Conservation (phyloP, 2,888 invertebrate species). For the Biston stratarius region DNA sequence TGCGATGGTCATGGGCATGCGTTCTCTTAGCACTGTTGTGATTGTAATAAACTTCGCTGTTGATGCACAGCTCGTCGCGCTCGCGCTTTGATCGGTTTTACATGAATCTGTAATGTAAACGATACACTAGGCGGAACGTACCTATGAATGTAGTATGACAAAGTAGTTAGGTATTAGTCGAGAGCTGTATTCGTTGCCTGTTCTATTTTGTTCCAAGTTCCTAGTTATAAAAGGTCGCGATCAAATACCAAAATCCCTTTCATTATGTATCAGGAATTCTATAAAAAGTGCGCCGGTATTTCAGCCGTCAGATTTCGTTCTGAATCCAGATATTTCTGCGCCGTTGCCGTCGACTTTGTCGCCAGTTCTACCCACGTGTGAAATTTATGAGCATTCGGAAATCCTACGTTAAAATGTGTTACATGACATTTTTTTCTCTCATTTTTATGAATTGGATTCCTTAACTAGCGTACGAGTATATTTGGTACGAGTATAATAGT, state of each 20-base stretch:
- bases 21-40: too few relatives aligned
- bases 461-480: too few relatives aligned
- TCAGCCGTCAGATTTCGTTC: constrained; percentile 47
- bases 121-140: too few relatives aligned
- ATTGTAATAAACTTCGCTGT: too few relatives aligned
- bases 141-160: neutral
- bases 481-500: too few relatives aligned
- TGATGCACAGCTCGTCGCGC: too few relatives aligned
- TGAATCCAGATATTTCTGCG: constrained; percentile 50
- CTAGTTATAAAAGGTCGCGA: constrained; percentile 14
- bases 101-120: too few relatives aligned
- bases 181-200: constrained; percentile 10
- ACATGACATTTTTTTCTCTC: neutral
- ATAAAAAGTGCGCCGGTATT: constrained; percentile 53
- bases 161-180: constrained; percentile 3
- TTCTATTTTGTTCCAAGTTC: constrained; percentile 8
- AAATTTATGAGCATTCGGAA: constrained; percentile 28
- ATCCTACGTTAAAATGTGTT: constrained; percentile 25
- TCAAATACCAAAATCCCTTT: constrained; percentile 10
- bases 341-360: constrained; percentile 56
- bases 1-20: too few relatives aligned
- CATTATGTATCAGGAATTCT: constrained; percentile 50
- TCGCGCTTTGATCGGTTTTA: too few relatives aligned
- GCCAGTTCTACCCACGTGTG: constrained; percentile 27
- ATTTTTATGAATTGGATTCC: neutral